phyloP scores from a whole-genome alignment of 2,797 vertebrate species.

The Halcyon chelicuti region DNA sequence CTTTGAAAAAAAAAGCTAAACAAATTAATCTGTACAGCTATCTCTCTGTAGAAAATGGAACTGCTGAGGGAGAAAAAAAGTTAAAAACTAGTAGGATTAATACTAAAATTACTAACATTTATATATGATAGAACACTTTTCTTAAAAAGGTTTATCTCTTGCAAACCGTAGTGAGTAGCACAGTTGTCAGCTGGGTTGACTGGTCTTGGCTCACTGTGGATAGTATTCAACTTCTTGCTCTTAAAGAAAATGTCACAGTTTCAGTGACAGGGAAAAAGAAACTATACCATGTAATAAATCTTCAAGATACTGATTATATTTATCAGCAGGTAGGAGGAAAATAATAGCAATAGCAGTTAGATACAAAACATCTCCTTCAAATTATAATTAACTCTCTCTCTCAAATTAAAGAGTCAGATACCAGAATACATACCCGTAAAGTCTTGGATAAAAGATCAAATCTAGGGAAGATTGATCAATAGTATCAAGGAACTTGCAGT shows the following conservation, averaged over 20 bases:
- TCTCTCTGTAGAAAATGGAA: background rate
- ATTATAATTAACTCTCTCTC: background rate
- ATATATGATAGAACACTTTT: background rate
- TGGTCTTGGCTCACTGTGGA: background rate
- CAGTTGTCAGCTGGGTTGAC: background rate
- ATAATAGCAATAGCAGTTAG: background rate
- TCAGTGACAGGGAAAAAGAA: background rate
- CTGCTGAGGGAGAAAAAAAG: background rate
- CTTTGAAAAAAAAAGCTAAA: background rate
- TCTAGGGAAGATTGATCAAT: background rate
- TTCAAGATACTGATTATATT: background rate
- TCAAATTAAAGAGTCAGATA: background rate
- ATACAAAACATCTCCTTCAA: background rate
- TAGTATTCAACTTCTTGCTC: background rate
- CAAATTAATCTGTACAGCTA: background rate
- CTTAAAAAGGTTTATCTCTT: background rate
- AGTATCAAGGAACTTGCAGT: background rate
- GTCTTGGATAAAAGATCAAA: background rate
- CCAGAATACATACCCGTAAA: background rate
- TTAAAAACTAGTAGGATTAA: background rate
- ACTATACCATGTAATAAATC: background rate
- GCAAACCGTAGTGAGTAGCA: background rate
- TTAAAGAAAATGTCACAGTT: background rate
- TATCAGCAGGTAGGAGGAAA: background rate
- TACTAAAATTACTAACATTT: background rate